Evolutionary conservation across 92 coral and sea anemone species (phyloP).

Genomic region (Umimayanthus chanpuru): DNA sequence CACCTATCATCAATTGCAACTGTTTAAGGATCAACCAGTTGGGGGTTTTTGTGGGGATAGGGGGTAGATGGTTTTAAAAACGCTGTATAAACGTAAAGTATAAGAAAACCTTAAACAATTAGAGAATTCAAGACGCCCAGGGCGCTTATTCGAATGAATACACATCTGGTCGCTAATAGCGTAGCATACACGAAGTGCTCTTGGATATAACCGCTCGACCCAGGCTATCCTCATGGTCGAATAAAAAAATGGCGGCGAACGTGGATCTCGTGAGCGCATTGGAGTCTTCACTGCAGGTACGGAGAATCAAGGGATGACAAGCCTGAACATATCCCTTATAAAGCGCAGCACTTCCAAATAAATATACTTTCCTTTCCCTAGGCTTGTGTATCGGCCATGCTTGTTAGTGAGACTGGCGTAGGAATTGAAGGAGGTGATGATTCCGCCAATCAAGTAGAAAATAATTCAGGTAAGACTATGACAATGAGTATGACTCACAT

Average conservation of each 20-base stretch:
- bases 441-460: constrained; percentile 9
- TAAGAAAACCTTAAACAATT: too few relatives aligned
- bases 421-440: constrained; percentile 47
- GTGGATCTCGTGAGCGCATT: constrained; percentile 67
- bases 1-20: too few relatives aligned
- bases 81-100: too few relatives aligned
- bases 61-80: too few relatives aligned
- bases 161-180: neutral
- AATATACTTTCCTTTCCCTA: neutral
- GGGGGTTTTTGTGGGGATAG: too few relatives aligned
- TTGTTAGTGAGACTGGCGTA: constrained; percentile 52
- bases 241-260: constrained; percentile 69
- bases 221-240: neutral
- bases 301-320: neutral
- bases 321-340: neutral
- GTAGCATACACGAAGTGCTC: neutral
- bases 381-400: constrained; percentile 74
- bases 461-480: constrained; percentile 52
- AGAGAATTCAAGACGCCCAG: too few relatives aligned
- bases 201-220: neutral
- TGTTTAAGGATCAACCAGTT: too few relatives aligned
- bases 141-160: too few relatives aligned
- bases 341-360: neutral
- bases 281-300: constrained; percentile 77
- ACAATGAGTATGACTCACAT: too few relatives aligned